phyloP scores from a whole-genome alignment of 1,140 invertebrate genomes.

The Myzus persicae region DNA sequence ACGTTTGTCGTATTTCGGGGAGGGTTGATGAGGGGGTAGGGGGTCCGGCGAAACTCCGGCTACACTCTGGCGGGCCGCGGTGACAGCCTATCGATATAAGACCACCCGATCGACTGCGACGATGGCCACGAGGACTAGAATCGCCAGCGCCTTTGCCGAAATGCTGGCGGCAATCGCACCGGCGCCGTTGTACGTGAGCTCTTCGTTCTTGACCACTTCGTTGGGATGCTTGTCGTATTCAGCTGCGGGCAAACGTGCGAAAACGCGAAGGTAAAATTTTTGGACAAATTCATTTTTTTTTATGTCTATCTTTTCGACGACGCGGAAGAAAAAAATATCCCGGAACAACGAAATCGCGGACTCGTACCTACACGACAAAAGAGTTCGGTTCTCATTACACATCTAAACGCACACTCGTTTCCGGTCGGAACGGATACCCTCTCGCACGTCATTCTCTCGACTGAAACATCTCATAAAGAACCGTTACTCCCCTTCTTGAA shows the following conservation, averaged over 20 bases:
- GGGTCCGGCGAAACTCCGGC: neutral
- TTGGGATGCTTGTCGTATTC: constrained; percentile 87
- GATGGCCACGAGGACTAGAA: neutral
- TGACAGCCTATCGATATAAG: constrained; percentile 1
- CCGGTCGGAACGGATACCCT: neutral
- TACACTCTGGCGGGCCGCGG: neutral
- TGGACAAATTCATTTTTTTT: neutral
- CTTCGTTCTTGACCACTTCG: constrained; percentile 91
- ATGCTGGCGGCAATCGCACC: neutral
- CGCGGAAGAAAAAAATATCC: neutral
- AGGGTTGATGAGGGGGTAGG: neutral
- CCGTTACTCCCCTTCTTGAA: no score
- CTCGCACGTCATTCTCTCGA: no score
- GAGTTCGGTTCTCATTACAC: neutral
- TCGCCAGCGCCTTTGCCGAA: neutral
- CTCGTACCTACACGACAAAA: neutral
- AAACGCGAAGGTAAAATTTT: neutral
- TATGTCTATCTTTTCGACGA: neutral
- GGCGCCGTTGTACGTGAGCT: constrained; percentile 75
- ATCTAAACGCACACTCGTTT: neutral
- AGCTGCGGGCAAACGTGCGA: constrained; percentile 66
- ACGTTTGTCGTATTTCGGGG: neutral
- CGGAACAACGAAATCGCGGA: neutral
- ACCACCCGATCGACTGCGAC: neutral
- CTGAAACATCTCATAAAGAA: no score